Base-by-base conservation (phyloP, 2,797 vertebrate genomes). In the Pangasius djambal region DNA sequence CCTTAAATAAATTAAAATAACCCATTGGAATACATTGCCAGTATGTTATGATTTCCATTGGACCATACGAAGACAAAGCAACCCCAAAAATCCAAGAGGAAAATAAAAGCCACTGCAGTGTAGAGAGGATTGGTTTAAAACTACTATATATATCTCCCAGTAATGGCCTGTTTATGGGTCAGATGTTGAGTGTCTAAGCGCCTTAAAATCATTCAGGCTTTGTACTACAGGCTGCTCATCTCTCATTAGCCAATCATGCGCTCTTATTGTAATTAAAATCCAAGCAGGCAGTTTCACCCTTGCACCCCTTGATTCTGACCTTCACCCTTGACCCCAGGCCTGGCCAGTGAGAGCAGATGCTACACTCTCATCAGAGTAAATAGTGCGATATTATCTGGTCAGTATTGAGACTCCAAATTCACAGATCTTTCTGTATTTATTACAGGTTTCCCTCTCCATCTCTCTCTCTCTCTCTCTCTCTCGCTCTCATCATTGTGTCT, bases 371-470 rank as follows among this genome's bases (percentile, higher is more conserved):
- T 79, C 37, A 7, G 74, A 79, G 31, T 48, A 28, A 86, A 86
- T 52, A 44, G 70, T 28, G 16, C 5, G 48, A 52, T 79, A 6
- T 34, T 44, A 88, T 31, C 15, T 12, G 57, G 31, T 40, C 40
- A 34, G 65, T 55, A 61, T 89, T 20, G 25, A 52, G 52, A 48
- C 40, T 55, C 28, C 25, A 57, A 55, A 74, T 74, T 55, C 84
- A 28, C 50, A 78, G 52, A 67, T 44, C 37, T 65, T 93, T 92
- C 90, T 87, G 72, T 20, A 10, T 93, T 92, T 94, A 75, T 48
- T 48, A 48, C 48, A 48, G 6, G n/a, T 79, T 93, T 94, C 92
- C 93, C 92, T 89, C 86, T 92, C 93, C 63, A 48, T 75, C 48
- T 70, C 40, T 44, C 93, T 77, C 48, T 84, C 37, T 61, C 93